phyloP scores from a whole-genome alignment of 2,888 invertebrate genomes.

The Eilema depressum region DNA sequence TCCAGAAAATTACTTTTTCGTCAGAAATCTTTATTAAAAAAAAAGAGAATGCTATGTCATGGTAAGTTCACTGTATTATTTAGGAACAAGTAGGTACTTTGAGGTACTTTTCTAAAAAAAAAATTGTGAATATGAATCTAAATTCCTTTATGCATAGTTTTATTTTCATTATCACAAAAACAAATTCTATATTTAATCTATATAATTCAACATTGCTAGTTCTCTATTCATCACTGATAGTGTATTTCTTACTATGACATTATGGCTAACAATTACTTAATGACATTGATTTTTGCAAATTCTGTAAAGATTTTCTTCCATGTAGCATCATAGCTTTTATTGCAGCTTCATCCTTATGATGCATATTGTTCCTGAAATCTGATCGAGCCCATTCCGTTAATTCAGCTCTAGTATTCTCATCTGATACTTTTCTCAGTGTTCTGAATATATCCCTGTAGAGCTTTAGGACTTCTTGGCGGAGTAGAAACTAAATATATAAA shows the following conservation, averaged over 20 bases:
- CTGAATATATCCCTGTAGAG: constrained; percentile 92
- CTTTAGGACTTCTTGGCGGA: constrained; percentile 92
- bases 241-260: not conserved
- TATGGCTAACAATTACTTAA: constrained; percentile 81
- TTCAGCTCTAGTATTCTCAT: constrained; percentile 88
- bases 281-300: constrained; percentile 89
- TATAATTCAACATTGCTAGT: not conserved
- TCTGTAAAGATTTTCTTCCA: constrained; percentile 90
- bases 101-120: not conserved
- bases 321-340: constrained; percentile 91
- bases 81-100: not conserved
- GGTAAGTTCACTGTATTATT: not conserved
- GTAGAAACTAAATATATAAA: constrained; percentile 89
- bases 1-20: no score
- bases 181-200: not conserved
- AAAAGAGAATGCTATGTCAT: no score
- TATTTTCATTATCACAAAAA: not conserved
- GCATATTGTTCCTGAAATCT: constrained; percentile 91
- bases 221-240: not conserved
- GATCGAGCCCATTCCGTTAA: constrained; percentile 90
- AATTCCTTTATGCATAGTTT: not conserved
- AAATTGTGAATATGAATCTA: not conserved
- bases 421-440: constrained; percentile 89
- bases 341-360: constrained; percentile 90
- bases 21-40: no score